phyloP scores from a whole-genome alignment of 37 sponge, comb jelly and placozoan species.

The Corticium candelabrum region DNA sequence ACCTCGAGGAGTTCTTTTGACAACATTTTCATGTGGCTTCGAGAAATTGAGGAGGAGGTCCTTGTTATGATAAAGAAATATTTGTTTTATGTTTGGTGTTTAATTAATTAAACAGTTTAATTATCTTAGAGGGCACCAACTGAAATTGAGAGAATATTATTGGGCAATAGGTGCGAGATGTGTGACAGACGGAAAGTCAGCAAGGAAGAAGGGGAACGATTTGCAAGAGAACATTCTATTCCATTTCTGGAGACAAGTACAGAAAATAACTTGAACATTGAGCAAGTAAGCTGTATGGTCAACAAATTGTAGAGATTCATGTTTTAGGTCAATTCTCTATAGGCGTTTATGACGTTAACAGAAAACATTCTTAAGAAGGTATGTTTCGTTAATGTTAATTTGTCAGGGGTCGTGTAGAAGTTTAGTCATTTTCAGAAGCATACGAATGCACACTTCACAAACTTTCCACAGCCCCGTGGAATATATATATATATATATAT shows the following conservation, averaged over 20 bases:
- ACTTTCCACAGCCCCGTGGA: no score
- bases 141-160: slow-evolving; percentile 76
- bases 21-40: slow-evolving; percentile 87
- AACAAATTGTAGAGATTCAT: no score
- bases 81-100: not conserved
- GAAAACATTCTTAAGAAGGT: not conserved
- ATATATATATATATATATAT: no score
- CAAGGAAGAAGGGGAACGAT: slow-evolving; percentile 53
- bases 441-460: no score
- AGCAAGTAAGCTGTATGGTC: slow-evolving; percentile 32
- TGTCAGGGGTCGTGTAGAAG: no score
- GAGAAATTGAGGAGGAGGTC: slow-evolving; percentile 77
- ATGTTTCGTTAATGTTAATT: no score
- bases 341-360: not conserved
- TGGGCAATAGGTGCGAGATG: slow-evolving; percentile 92
- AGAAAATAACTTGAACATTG: slow-evolving; percentile 69
- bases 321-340: not conserved
- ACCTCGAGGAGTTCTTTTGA: slow-evolving; percentile 85
- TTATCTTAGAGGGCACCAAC: slow-evolving; percentile 75
- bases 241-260: slow-evolving; percentile 82
- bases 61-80: not conserved
- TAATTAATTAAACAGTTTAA: not conserved
- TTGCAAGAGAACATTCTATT: slow-evolving; percentile 60
- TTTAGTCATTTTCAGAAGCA: no score
- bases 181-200: slow-evolving; percentile 54